Base-by-base conservation (phyloP, 2,888 invertebrate species). In the Dryocosmus kuriphilus region DNA sequence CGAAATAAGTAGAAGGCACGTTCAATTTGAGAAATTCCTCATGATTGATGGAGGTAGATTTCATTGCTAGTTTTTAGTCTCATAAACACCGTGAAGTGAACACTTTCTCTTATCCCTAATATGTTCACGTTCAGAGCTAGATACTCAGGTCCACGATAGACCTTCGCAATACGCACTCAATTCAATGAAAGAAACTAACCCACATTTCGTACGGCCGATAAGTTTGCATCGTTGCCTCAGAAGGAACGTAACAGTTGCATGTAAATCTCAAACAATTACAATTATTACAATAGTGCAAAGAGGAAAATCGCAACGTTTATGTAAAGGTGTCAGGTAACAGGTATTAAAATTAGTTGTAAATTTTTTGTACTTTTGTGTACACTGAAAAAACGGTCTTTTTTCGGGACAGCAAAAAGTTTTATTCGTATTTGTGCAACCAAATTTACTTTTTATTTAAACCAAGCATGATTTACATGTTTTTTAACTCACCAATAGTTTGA, bases 241-340 rank as follows among this genome's bases (percentile, higher is more conserved):
- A 22, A 63, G 14, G 32, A 63, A 11, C 22, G 14, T 35, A 63
- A 63, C 3, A n/a, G 1, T 63, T 63, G n/a, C 35, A 22, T 63
- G 62, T n/a, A 32, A 62, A 62, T 62, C 16, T 62, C 9, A 30
- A 62, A 62, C 62, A 62, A 32, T 62, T 73, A 30, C 35, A n/a
- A 32, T 41, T 51, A 32, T 41, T 51, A 35, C 30, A 41, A 41
- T 41, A 41, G 16, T 41, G 32, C 16, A 55, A 38, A 76, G 67
- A 67, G 51, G 8, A 32, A 62, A 67, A 77, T 61, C 32, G 62
- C 11, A 46, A n/a, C 35, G 11, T 30, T 30, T 65, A 75, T 78
- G 74, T 78, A 55, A 76, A 71, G 75, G 73, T 77, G 63, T 30
- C 30, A 27, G 19, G 76, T 74, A 74, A 74, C 74, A 73, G 63